Evolutionary conservation across 2,888 invertebrate species (phyloP), one percentile per base, ranked within the genome.

Genomic region (Sinelater perroti): DNA sequence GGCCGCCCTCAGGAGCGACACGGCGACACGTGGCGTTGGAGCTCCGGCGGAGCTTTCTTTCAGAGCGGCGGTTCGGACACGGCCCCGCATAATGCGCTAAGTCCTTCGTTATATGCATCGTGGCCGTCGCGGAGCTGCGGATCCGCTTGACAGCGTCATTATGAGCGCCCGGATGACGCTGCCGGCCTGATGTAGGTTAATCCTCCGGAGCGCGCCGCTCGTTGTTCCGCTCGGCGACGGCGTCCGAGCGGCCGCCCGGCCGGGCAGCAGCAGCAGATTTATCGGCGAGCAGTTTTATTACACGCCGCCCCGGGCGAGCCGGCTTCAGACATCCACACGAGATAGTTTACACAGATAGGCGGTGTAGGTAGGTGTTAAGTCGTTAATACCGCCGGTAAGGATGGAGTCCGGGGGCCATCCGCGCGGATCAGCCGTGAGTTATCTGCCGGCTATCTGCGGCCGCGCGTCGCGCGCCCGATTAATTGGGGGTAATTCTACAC

Each of bases 1-100:
- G 10, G 13, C 7, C 24, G 8, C 14, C 8, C 4, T 8, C 33
- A 31, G 16, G 20, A 56, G 20, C 16, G 46, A 58, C 53, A 49
- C 26, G 30, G 28, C 44, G 16, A 7, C n/a, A 49, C 14, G 21
- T 17, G 10, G 16, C 28, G 35, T 40, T n/a, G n/a, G n/a, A n/a
- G n/a, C n/a, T n/a, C n/a, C n/a, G n/a, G 18, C 24, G 8, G 30
- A 42, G 35, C 65, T 65, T 65, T 65, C 62, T 66, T 66, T 62
- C 26, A 57, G 35, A 49, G 64, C 55, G 65, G 66, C 64, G 62
- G 28, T 57, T 61, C 58, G 63, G 56, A 64, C 69, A 68, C 65
- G 62, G 62, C 53, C 59, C 45, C 54, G 67, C 66, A 67, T 68
- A 67, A 67, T 66, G 64, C 45, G 60, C 56, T 69, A 68, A 69